Percentiles rank a stretch among this genome's conserved stretches.
Conservation (phyloP, 2,113 vertebrate species). For the Passer domesticus region DNA sequence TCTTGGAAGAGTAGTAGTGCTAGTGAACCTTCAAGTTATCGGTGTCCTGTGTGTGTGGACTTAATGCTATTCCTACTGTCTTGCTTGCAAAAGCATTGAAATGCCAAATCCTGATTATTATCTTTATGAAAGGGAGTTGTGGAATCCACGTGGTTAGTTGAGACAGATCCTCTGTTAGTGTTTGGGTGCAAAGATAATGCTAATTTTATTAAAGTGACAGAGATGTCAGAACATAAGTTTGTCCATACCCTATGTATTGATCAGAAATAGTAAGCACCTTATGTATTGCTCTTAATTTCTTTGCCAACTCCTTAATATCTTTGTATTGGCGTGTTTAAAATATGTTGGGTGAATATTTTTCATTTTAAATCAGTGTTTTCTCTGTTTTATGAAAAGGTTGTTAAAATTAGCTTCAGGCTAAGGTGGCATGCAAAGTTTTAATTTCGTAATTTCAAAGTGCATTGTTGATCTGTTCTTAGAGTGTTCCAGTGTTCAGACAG, state of each 20-base stretch:
- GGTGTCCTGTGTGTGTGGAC: accelerated
- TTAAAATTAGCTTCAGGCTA: background rate
- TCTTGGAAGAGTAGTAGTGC: background rate
- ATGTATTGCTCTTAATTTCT: background rate
- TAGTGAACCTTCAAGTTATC: background rate
- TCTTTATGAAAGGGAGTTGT: background rate
- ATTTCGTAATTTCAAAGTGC: background rate
- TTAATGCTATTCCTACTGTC: background rate
- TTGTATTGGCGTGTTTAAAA: background rate
- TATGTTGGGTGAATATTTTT: background rate
- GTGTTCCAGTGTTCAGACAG: background rate
- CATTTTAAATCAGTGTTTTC: background rate
- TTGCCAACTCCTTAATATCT: background rate
- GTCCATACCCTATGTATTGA: background rate
- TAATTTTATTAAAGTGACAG: background rate
- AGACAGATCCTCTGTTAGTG: background rate
- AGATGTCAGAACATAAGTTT: background rate
- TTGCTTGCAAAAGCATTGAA: background rate
- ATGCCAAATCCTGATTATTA: background rate
- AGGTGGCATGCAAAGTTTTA: background rate
- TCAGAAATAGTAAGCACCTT: background rate
- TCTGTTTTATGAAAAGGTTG: background rate
- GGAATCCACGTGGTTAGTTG: background rate
- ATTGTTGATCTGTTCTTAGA: background rate
- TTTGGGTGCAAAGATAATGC: background rate